These are phyloP conservation scores for Rhyzopertha dominica DNA, from an alignment of 1,140 invertebrate species.

Conservation along the genomic window DNA sequence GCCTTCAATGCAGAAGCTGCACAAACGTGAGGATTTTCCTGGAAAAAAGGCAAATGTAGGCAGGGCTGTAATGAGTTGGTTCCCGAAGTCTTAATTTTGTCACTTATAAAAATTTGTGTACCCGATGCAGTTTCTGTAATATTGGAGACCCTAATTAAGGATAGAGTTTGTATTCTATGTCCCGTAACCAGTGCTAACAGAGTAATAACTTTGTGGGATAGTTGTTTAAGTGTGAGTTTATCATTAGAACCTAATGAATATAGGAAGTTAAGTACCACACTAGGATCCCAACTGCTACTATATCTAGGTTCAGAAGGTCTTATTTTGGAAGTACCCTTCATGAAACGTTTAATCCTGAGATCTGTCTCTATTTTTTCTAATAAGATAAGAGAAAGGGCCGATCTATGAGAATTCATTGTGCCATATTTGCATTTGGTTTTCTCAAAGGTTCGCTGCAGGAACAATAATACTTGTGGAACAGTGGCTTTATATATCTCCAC, in stretches of 20 bases:
- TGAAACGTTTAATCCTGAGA: conserved; percentile 7
- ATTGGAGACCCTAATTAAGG: conserved; percentile 2
- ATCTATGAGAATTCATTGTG: no score
- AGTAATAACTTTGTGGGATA: conserved; percentile 1
- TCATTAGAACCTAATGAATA: not conserved
- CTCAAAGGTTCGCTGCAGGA: no score
- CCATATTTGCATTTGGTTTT: no score
- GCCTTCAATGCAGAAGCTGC: conserved; percentile 6
- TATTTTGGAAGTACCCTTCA: conserved; percentile 10
- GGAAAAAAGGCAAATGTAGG: conserved; percentile 7
- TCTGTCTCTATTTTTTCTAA: no score
- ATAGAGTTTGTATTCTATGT: conserved; percentile 12
- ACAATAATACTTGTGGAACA: no score
- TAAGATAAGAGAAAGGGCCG: no score
- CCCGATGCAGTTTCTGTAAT: conserved; percentile 3
- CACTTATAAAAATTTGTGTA: conserved; percentile 4
- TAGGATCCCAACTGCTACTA: conserved; percentile 6
- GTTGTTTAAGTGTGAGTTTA: not conserved
- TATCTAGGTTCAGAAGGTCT: not conserved
- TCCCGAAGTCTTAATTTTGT: conserved; percentile 11
- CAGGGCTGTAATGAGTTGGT: conserved; percentile 3
- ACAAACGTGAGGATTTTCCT: conserved; percentile 11
- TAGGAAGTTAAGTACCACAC: conserved; percentile 1
- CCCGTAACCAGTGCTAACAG: conserved; percentile 6
- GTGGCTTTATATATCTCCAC: not conserved